Conservation (phyloP, 2,888 invertebrate species). For the Zaprionus obscuricornis region DNA sequence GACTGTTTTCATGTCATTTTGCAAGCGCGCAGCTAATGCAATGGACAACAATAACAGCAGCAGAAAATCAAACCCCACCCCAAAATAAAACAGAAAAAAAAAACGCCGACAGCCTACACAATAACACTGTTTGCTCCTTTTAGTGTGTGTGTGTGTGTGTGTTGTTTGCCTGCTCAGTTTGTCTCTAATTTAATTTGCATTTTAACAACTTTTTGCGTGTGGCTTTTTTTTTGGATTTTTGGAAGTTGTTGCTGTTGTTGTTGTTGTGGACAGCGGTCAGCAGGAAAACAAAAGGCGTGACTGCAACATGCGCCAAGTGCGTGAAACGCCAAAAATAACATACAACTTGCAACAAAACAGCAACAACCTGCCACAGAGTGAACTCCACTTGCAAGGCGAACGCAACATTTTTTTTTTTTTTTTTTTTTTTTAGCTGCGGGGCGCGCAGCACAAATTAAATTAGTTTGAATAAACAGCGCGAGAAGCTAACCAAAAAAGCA, state of each 20-base stretch:
- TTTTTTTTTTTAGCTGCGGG: slow-evolving; percentile 72
- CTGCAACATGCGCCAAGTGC: slow-evolving; percentile 78
- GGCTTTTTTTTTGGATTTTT: slow-evolving; percentile 37
- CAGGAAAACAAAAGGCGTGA: slow-evolving; percentile 81
- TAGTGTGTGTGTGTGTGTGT: slow-evolving; percentile 26
- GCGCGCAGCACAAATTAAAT: slow-evolving; percentile 76
- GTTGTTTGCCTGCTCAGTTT: slow-evolving; percentile 59
- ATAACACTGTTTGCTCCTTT: slow-evolving; percentile 1
- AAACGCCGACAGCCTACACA: slow-evolving; percentile 17
- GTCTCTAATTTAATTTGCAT: slow-evolving; percentile 80
- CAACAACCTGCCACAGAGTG: slow-evolving; percentile 68
- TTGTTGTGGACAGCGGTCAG: slow-evolving; percentile 56
- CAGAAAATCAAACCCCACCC: slow-evolving; percentile 46
- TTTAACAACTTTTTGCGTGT: slow-evolving; percentile 81
- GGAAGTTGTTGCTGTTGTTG: slow-evolving; percentile 26
- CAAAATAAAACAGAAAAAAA: slow-evolving; percentile 9
- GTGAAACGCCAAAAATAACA: slow-evolving; percentile 78
- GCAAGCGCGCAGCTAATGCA: slow-evolving; percentile 48
- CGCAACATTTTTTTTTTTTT: slow-evolving; percentile 17
- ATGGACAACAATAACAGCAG: slow-evolving; percentile 25
- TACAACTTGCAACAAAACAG: slow-evolving; percentile 11
- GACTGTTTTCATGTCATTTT: slow-evolving; percentile 56
- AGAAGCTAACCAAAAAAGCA: slow-evolving; percentile 42
- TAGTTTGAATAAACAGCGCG: slow-evolving; percentile 78
- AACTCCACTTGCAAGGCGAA: slow-evolving; percentile 9